Evolutionary conservation across 2,888 invertebrate genomes (phyloP), one percentile per base, ranked within the genome.

Genomic region (Rhodophaea formosa): DNA sequence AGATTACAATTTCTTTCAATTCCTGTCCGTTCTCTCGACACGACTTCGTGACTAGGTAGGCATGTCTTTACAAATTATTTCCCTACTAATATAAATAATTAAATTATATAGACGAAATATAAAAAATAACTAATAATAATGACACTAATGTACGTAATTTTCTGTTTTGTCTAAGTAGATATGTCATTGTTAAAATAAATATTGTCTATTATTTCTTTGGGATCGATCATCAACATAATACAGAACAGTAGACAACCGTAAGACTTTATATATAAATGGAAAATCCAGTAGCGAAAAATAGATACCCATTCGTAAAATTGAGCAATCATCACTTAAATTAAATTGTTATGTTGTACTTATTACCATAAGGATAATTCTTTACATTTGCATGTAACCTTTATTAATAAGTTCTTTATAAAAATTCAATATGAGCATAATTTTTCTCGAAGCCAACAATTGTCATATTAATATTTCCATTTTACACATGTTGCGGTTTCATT

Each of bases 251-350:
- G 7, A 44, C 29, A 47, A 47, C 47, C 17, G 12, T 52, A 35
- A 52, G 23, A 54, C 8, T 35, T 39, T 39, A 51, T 35, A 23
- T 49, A 49, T 59, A 53, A 56, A 46, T 57, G 55, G 47, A 64
- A 56, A 64, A 62, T 56, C 57, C 59, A 55, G 62, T 63, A 63
- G 62, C 61, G 64, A 69, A 72, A 59, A 62, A 65, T 68, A 70
- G 68, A 69, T 68, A 77, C 74, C 70, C 75, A 72, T 79, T 77
- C 70, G 72, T 80, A 87, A 87, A 86, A 86, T 89, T 89, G 88
- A 89, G 88, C 88, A 89, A 88, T 80, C 77, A 71, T 86, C 73
- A 78, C 86, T 82, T 87, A 88, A 84, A 77, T 73, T 82, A 82
- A 82, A 83, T 80, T 63, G 67, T 81, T 79, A 80, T 77, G 76